Conservation (phyloP, 1,140 invertebrate species). For the Drosophila nigromelanica region DNA sequence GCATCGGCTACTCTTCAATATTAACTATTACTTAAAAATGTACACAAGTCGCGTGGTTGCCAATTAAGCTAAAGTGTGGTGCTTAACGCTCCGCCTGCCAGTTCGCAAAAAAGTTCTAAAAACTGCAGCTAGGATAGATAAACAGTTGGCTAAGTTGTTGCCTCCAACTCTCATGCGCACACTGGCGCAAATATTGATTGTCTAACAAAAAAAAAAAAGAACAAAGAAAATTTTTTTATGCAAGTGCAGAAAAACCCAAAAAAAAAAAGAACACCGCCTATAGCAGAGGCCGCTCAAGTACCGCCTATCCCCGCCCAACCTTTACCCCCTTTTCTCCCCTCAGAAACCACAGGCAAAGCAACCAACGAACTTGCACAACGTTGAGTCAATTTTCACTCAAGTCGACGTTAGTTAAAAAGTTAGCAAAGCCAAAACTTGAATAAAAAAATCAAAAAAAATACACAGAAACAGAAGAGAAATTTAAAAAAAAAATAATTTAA, state of each 20-base stretch:
- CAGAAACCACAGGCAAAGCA: background rate
- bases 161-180: constrained; percentile 26
- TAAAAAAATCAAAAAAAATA: background rate
- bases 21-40: constrained; percentile 80
- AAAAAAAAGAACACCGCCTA: constrained; percentile 23
- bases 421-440: constrained; percentile 49
- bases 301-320: background rate
- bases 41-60: constrained; percentile 69
- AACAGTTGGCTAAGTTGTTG: constrained; percentile 41
- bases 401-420: constrained; percentile 78
- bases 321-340: background rate
- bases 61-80: constrained; percentile 77
- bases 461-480: constrained; percentile 2
- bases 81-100: constrained; percentile 40
- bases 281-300: background rate
- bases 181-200: constrained; percentile 76
- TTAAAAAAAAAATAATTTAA: constrained; percentile 37
- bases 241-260: constrained; percentile 35
- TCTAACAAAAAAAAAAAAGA: constrained; percentile 55
- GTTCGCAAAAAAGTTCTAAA: constrained; percentile 52
- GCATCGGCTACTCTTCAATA: constrained; percentile 51
- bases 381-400: constrained; percentile 79
- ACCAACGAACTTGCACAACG: constrained; percentile 23
- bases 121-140: constrained; percentile 73
- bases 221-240: constrained; percentile 57